These are phyloP conservation scores for Orientallactaga sibirica DNA, from an alignment of 2,797 vertebrate species.

Conservation along the genomic window DNA sequence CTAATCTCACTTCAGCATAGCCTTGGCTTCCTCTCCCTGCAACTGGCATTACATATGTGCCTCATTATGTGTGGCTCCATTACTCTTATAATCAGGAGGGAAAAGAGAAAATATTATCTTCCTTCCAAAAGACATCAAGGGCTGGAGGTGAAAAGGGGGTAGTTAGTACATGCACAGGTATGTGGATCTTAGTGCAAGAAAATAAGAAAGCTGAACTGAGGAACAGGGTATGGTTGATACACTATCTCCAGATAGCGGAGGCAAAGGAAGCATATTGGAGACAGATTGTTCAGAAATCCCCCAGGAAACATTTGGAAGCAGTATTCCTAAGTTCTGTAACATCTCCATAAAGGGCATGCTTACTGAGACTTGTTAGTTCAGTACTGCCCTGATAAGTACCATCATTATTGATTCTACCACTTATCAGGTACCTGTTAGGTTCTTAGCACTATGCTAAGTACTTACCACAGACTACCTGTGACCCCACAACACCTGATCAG, in stretches of 20 bases:
- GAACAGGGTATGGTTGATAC: background rate
- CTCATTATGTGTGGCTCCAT: background rate
- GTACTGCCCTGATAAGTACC: background rate
- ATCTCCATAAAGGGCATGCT: background rate
- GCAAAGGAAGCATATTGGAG: background rate
- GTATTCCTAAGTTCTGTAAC: background rate
- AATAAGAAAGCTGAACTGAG: background rate
- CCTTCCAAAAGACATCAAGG: background rate
- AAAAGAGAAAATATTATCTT: background rate
- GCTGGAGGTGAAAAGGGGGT: background rate
- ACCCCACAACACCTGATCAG: background rate
- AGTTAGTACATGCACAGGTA: background rate
- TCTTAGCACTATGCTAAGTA: background rate
- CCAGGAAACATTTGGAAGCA: background rate
- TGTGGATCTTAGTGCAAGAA: background rate
- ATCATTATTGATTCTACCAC: background rate
- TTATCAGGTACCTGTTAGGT: background rate
- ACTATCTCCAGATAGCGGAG: background rate
- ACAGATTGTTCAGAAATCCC: constrained; percentile 13
- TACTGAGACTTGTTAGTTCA: background rate
- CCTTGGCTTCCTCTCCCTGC: constrained; percentile 6
- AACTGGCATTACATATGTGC: background rate
- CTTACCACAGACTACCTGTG: background rate
- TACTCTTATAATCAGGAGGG: background rate
- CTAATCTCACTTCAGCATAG: constrained; percentile 11